Evolutionary conservation across 2,888 invertebrate species (phyloP).

Genomic region (Meteorus cinctellus): DNA sequence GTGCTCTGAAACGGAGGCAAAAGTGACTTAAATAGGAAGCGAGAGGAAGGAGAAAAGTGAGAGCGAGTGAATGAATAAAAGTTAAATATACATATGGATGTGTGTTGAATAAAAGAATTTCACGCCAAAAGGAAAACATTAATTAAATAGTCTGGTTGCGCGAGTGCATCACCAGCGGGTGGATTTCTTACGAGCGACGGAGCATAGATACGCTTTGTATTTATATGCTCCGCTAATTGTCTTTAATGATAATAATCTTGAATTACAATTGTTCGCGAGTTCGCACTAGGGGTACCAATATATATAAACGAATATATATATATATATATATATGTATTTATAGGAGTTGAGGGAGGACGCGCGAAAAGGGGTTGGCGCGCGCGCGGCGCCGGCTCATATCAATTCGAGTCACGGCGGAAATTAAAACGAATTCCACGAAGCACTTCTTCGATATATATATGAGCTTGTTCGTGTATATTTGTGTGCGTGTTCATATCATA

Average conservation of each 20-base stretch:
- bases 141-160: slow-evolving; percentile 44
- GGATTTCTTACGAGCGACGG: slow-evolving; percentile 64
- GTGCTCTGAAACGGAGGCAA: slow-evolving; percentile 11
- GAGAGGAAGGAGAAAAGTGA: slow-evolving; percentile 1
- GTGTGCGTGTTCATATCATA: slow-evolving; percentile 13
- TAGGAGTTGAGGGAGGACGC: slow-evolving; percentile 4
- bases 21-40: not conserved
- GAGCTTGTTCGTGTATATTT: not conserved
- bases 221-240: slow-evolving; percentile 72
- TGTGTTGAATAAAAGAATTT: slow-evolving; percentile 33
- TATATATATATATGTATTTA: slow-evolving; percentile 27
- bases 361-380: not conserved
- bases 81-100: not conserved
- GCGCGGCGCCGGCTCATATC: slow-evolving; percentile 35
- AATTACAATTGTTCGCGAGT: slow-evolving; percentile 48
- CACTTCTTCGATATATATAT: slow-evolving; percentile 16
- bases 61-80: slow-evolving; percentile 1
- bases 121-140: slow-evolving; percentile 40
- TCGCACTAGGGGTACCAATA: slow-evolving; percentile 36
- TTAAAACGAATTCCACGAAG: slow-evolving; percentile 42
- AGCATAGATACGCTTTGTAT: slow-evolving; percentile 69
- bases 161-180: slow-evolving; percentile 47
- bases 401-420: slow-evolving; percentile 47
- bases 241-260: slow-evolving; percentile 69
- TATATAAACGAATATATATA: not conserved